Evolutionary conservation across 2,888 invertebrate species (phyloP).

Genomic region (Stratiomys singularior): DNA sequence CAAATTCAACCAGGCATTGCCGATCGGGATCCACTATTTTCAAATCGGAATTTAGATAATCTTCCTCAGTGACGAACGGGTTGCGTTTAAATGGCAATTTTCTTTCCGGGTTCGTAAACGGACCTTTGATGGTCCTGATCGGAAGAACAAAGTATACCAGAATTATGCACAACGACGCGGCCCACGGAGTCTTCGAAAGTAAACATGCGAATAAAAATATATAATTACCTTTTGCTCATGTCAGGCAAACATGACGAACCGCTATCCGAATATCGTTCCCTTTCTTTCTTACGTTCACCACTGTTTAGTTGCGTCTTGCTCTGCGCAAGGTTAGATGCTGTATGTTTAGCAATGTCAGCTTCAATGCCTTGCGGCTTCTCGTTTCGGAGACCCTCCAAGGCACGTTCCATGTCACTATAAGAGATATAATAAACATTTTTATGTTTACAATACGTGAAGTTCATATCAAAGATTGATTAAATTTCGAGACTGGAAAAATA

Average conservation of each 20-base stretch:
- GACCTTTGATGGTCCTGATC: slow-evolving; percentile 48
- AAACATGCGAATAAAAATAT: background rate
- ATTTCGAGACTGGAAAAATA: too few species aligned
- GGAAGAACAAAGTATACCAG: background rate
- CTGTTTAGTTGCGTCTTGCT: background rate
- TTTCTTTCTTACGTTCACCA: background rate
- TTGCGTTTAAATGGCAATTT: slow-evolving; percentile 16
- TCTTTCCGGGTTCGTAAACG: slow-evolving; percentile 48
- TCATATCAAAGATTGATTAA: too few species aligned
- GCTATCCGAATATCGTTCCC: slow-evolving; percentile 7
- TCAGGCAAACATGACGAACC: slow-evolving; percentile 8
- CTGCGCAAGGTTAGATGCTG: background rate
- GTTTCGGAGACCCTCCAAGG: slow-evolving; percentile 33
- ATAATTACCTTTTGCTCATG: slow-evolving; percentile 37
- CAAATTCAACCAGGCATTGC: slow-evolving; percentile 45
- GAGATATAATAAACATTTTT: background rate
- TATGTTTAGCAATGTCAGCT: slow-evolving; percentile 40
- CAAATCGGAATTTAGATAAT: slow-evolving; percentile 49
- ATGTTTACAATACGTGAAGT: too few species aligned
- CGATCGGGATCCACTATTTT: slow-evolving; percentile 47
- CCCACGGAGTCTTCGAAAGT: background rate
- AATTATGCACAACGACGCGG: background rate
- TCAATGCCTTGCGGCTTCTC: slow-evolving; percentile 42
- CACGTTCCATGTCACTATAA: slow-evolving; percentile 49
- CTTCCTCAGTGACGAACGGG: slow-evolving; percentile 47